These are phyloP conservation scores for Scaptomyza caliginosa DNA, from an alignment of 2,888 invertebrate species.

Conservation along the genomic window DNA sequence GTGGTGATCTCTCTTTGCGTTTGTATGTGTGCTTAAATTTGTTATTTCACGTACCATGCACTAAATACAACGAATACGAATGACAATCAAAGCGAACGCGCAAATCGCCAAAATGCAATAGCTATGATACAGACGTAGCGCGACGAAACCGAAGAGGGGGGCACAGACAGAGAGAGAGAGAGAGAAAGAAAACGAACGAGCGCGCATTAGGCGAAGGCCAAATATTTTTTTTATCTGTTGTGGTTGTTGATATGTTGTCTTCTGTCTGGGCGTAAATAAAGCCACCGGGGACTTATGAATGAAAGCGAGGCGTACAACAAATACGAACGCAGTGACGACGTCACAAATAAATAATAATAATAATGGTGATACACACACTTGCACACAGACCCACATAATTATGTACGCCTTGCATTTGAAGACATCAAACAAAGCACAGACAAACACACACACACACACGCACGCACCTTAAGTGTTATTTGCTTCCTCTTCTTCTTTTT, in stretches of 20 bases:
- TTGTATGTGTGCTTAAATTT: constrained; percentile 32
- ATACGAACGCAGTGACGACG: constrained; percentile 9
- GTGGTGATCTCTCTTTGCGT: constrained; percentile 44
- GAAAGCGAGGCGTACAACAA: constrained; percentile 40
- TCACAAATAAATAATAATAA: constrained; percentile 20
- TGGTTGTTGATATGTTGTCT: constrained; percentile 18
- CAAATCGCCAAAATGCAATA: constrained; percentile 51
- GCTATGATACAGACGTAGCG: constrained; percentile 14
- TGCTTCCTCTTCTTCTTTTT: not conserved
- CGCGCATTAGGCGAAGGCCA: constrained; percentile 48
- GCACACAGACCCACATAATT: not conserved
- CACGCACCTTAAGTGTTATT: not conserved
- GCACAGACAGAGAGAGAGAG: constrained; percentile 7
- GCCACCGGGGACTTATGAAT: constrained; percentile 46
- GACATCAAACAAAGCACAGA: no score
- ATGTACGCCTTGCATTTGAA: not conserved
- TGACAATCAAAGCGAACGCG: constrained; percentile 54
- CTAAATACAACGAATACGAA: constrained; percentile 47
- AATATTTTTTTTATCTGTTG: constrained; percentile 16
- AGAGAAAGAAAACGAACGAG: constrained; percentile 3
- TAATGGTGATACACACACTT: constrained; percentile 1
- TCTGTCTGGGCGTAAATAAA: constrained; percentile 19
- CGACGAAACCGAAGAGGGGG: not conserved
- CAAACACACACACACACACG: not conserved
- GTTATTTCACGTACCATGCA: constrained; percentile 58